A percentile compares a stretch with the other conserved stretches of the same genome.
Evolutionary conservation across 2,797 vertebrate genomes (phyloP).

Genomic region (Cossypha caffra): DNA sequence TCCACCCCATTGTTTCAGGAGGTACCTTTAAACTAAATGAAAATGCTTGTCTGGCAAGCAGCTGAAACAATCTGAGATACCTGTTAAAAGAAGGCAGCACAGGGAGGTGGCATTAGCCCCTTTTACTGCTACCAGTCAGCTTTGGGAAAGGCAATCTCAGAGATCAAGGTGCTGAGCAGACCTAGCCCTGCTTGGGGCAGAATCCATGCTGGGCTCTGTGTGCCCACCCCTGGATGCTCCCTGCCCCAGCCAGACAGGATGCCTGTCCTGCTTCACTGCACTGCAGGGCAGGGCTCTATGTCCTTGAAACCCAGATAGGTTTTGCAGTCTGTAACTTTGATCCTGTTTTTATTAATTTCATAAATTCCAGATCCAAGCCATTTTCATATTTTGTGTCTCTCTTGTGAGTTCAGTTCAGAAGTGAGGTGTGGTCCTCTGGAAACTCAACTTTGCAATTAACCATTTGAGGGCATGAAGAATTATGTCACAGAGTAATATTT

Average conservation of each 20-base stretch:
- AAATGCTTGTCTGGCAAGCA: background rate
- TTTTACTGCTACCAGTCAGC: background rate
- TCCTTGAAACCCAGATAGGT: background rate
- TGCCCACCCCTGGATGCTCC: too few species aligned
- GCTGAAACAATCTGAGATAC: background rate
- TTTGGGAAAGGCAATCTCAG: background rate
- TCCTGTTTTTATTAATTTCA: background rate
- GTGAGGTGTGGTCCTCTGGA: background rate
- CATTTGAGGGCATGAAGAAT: background rate
- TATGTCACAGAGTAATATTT: background rate
- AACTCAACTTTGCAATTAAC: background rate
- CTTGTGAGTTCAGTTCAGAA: background rate
- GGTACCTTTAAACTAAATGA: background rate
- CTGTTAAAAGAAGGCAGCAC: background rate
- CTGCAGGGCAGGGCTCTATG: background rate
- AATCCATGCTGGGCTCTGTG: background rate
- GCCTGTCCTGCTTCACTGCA: fast-evolving
- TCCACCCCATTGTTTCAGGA: background rate
- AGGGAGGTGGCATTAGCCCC: background rate
- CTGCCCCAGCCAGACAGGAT: too few species aligned
- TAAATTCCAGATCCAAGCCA: background rate
- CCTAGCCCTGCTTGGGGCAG: background rate
- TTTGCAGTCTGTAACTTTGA: background rate
- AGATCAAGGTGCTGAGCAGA: background rate
- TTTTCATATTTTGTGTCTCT: background rate